These are phyloP conservation scores for Lacerta viridis DNA, from an alignment of 2,797 vertebrate genomes.

Conservation along the genomic window DNA sequence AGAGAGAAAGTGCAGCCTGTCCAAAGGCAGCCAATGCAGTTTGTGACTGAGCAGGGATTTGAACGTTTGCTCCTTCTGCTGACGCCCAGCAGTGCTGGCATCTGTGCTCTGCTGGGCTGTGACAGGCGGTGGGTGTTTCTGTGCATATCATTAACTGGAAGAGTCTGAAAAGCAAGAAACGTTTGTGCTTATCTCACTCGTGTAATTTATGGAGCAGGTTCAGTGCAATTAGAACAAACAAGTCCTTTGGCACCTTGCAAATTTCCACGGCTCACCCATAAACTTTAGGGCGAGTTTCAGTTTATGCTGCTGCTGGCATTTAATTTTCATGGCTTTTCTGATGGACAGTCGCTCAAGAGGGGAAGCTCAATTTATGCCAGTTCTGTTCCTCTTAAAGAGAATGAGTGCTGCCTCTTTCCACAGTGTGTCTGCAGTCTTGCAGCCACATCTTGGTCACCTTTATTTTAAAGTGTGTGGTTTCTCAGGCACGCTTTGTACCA, in stretches of 20 bases:
- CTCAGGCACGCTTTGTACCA: neutral
- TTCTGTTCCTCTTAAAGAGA: conserved; percentile 55
- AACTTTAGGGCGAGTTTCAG: conserved; percentile 70
- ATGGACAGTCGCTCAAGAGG: conserved; percentile 23
- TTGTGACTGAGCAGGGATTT: neutral
- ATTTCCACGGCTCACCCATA: conserved; percentile 60
- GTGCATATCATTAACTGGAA: conserved; percentile 70
- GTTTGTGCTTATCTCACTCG: conserved; percentile 69
- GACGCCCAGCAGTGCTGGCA: neutral
- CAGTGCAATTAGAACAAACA: conserved; percentile 71
- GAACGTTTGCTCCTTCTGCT: neutral
- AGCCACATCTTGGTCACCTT: conserved; percentile 38
- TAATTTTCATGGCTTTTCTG: conserved; percentile 64
- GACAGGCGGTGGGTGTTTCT: conserved; percentile 65
- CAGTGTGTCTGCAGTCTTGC: conserved; percentile 6
- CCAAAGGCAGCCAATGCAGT: neutral
- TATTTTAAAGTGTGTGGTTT: conserved; percentile 42
- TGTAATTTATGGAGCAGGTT: conserved; percentile 65
- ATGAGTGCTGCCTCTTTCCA: conserved; percentile 45
- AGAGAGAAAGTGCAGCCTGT: neutral
- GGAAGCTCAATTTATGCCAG: conserved; percentile 42
- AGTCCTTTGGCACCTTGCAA: conserved; percentile 64
- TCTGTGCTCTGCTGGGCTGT: conserved; percentile 44
- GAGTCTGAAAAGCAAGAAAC: conserved; percentile 60
- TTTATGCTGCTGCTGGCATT: conserved; percentile 64